Evolutionary conservation across 2,113 vertebrate genomes (phyloP).

Genomic region (Pardalotus punctatus): DNA sequence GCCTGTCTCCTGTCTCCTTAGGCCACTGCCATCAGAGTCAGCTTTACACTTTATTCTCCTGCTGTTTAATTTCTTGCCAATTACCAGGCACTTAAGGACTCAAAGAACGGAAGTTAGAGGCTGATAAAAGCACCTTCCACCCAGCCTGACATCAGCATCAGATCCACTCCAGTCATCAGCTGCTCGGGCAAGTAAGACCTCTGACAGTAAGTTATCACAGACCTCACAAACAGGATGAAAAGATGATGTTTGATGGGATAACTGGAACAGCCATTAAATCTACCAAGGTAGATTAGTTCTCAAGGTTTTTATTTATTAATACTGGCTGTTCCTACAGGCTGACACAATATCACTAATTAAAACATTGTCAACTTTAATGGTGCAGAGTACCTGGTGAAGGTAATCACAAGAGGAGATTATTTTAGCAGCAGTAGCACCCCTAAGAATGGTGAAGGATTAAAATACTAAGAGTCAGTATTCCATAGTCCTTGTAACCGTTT

Average conservation of each 20-base stretch:
- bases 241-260: neutral
- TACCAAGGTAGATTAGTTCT: neutral
- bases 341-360: neutral
- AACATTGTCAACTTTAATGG: neutral
- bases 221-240: neutral
- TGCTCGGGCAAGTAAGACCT: neutral
- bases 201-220: neutral
- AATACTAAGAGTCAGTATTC: neutral
- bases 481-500: neutral
- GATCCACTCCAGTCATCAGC: neutral
- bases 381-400: neutral
- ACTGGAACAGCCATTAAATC: neutral
- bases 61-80: conserved; percentile 1
- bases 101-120: neutral
- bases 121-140: neutral
- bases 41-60: neutral
- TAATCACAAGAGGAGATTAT: neutral
- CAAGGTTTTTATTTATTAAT: neutral
- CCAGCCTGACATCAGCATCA: neutral
- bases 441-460: neutral
- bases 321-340: neutral
- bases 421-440: neutral
- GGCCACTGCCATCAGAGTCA: neutral
- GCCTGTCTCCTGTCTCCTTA: neutral
- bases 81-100: neutral